Percentiles rank a stretch among this genome's conserved stretches.
Conservation (phyloP, 2,797 vertebrate genomes). For the Intellagama lesueurii region DNA sequence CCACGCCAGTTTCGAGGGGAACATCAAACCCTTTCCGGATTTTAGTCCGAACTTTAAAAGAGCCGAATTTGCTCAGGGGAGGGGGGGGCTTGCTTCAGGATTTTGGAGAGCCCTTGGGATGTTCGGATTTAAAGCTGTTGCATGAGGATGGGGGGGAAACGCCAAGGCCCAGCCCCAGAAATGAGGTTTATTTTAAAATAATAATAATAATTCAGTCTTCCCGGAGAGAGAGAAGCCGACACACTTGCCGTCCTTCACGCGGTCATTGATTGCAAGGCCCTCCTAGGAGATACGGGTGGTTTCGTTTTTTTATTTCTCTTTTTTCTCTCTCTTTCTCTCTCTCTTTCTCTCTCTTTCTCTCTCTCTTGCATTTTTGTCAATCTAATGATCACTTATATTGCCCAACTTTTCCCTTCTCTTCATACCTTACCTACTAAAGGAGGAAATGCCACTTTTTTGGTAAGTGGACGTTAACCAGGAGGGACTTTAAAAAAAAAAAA, state of each 20-base stretch:
- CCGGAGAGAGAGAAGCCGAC: not conserved
- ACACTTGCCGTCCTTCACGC: slow-evolving; percentile 68
- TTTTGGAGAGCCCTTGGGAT: not conserved
- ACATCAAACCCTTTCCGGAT: no score
- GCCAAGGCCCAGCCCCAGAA: not conserved
- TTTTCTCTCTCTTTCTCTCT: slow-evolving; percentile 67
- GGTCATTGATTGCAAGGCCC: slow-evolving; percentile 85
- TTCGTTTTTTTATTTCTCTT: slow-evolving; percentile 88
- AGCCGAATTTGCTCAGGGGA: no score
- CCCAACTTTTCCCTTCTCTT: slow-evolving; percentile 99
- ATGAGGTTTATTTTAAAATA: not conserved
- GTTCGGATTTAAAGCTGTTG: not conserved
- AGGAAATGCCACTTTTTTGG: slow-evolving; percentile 99
- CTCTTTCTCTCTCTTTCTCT: slow-evolving; percentile 80
- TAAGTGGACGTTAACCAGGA: slow-evolving; percentile 99
- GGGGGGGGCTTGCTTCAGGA: not conserved
- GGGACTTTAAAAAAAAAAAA: slow-evolving; percentile 91
- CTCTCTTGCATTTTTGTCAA: slow-evolving; percentile 99
- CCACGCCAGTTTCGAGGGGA: no score
- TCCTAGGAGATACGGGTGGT: slow-evolving; percentile 91
- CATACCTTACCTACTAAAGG: slow-evolving; percentile 99
- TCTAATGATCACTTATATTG: slow-evolving; percentile 99
- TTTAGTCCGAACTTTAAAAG: no score
- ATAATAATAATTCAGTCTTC: not conserved
- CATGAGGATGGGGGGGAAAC: not conserved